phyloP scores from a whole-genome alignment of 1,140 invertebrate species.

The Chymomyza costata region DNA sequence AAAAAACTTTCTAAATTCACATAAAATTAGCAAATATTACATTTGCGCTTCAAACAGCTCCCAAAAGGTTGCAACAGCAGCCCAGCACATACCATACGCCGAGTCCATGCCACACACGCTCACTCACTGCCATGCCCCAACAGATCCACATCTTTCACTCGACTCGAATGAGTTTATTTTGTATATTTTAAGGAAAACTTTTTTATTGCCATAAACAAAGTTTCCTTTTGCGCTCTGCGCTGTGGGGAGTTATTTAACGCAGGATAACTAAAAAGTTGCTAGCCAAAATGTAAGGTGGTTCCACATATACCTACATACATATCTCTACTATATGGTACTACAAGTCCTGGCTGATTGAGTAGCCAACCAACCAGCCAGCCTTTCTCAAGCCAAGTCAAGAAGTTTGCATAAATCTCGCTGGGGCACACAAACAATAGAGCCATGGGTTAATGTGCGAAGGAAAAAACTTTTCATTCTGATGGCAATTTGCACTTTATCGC shows the following conservation, averaged over 20 bases:
- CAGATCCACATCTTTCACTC: slow-evolving; percentile 13
- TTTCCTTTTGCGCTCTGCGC: slow-evolving; percentile 42
- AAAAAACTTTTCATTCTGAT: slow-evolving; percentile 44
- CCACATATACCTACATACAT: not conserved
- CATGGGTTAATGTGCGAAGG: slow-evolving; percentile 51
- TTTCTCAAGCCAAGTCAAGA: slow-evolving; percentile 24
- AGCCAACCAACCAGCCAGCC: too few species aligned
- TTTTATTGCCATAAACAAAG: slow-evolving; percentile 73
- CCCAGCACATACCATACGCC: too few species aligned
- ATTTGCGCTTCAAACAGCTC: slow-evolving; percentile 63
- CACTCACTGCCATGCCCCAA: too few species aligned
- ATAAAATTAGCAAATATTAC: slow-evolving; percentile 74
- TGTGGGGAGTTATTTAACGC: slow-evolving; percentile 70
- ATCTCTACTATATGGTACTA: slow-evolving; percentile 15
- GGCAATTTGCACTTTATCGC: slow-evolving; percentile 68
- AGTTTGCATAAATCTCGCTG: slow-evolving; percentile 27
- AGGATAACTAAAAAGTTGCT: slow-evolving; percentile 31
- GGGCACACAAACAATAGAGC: slow-evolving; percentile 43
- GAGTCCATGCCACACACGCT: too few species aligned
- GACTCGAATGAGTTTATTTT: slow-evolving; percentile 55
- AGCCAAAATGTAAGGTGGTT: slow-evolving; percentile 22
- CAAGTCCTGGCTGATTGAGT: slow-evolving; percentile 51
- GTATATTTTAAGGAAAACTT: slow-evolving; percentile 70
- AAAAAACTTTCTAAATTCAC: slow-evolving; percentile 63
- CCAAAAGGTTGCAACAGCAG: slow-evolving; percentile 55